Evolutionary conservation across 2,797 vertebrate species (phyloP).

Genomic region (Morus bassanus): DNA sequence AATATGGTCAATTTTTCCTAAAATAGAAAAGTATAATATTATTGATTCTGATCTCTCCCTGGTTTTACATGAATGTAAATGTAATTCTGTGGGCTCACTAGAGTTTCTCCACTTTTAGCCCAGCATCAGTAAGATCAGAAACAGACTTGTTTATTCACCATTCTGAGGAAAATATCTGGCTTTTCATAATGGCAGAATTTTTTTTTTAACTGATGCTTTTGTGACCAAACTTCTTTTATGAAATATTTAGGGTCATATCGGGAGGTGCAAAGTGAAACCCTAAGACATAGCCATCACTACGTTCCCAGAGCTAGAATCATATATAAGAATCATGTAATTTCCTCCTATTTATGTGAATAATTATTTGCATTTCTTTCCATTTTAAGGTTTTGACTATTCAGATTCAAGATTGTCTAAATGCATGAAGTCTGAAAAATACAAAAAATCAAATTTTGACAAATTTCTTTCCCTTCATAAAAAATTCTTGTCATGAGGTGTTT

Average conservation of each 20-base stretch:
- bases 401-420: neutral
- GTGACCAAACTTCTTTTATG: neutral
- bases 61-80: neutral
- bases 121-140: neutral
- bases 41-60: neutral
- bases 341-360: neutral
- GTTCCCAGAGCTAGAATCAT: neutral
- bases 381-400: neutral
- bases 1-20: neutral
- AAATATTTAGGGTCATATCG: neutral
- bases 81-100: neutral
- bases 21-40: neutral
- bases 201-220: neutral
- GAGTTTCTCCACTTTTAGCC: neutral
- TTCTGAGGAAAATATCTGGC: neutral
- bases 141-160: neutral
- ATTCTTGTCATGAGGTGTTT: rapidly evolving
- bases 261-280: neutral
- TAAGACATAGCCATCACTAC: neutral
- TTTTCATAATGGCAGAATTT: neutral
- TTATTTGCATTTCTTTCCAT: neutral
- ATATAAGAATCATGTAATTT: neutral
- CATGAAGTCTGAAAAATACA: neutral
- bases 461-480: neutral
- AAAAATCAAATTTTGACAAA: neutral